Base-by-base conservation (phyloP, 2,113 vertebrate genomes). In the Nycticorax nycticorax region DNA sequence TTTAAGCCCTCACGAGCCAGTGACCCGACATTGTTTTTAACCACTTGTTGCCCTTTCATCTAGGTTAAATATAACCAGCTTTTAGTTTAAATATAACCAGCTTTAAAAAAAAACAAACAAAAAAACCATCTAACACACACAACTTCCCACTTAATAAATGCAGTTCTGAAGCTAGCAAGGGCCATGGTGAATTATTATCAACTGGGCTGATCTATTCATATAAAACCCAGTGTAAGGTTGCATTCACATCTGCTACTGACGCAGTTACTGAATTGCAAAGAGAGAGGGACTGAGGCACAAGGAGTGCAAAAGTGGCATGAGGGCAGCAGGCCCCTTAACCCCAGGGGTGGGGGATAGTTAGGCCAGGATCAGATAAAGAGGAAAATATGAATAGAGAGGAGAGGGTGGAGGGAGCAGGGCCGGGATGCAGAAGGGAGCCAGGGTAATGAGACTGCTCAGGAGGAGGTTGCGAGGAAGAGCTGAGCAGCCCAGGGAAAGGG, bases 11-110 rank as follows among this genome's bases (percentile, higher is more conserved):
- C 69, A 74, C 1, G 1, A 69, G 28, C 21, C 84, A 71, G 28
- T 48, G 45, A 91, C 69, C 83, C 48, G 21, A 93, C 84, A 57
- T 5, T 72, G 37, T 69, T 93, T 93, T 95, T 89, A 91, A 89
- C 76, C 48, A 68, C 30, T 88, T 85, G n/a, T 62, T 96, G 43
- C 41, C 48, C 41, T 95, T 95, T 82, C 62, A 91, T 95, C 55
- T 64, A 47, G 47, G 21, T 47, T 47, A 47, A 47, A 21, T 47
- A 47, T 11, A 75, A 72, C 15, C 32, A 85, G 53, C 56, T 90
- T 86, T 32, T 39, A 47, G 45, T 47, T 47, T 47, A 47, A 47
- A 20, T 47, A 47, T 10, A 75, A 72, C 14, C 33, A 85, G 53
- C 56, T 91, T 86, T 32, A 87, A 91, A 74, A 60, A 74, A 71